These are phyloP conservation scores for Monoplex corrugatus DNA, from an alignment of 2,888 invertebrate species.

Conservation along the genomic window DNA sequence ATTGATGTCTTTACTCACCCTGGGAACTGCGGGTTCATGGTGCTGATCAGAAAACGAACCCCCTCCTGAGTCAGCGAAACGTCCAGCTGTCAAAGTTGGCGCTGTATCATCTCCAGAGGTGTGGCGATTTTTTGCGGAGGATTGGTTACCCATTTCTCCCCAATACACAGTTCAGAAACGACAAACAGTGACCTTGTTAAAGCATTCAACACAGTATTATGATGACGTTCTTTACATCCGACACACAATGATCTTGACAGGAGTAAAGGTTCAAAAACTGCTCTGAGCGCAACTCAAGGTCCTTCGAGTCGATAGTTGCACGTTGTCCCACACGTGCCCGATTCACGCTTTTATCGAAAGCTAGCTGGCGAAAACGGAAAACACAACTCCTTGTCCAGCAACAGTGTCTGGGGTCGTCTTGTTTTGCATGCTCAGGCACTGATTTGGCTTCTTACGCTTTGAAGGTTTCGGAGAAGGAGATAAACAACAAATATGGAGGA, in stretches of 20 bases:
- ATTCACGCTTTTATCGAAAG: conserved; percentile 2
- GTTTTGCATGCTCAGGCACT: conserved; percentile 36
- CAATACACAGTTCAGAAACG: neutral
- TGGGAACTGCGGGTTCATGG: conserved; percentile 33
- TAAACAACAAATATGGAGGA: conserved; percentile 59
- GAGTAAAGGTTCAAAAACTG: neutral
- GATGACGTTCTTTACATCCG: neutral
- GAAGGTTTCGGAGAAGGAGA: conserved; percentile 1
- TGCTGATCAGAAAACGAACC: conserved; percentile 54
- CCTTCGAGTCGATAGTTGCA: conserved; percentile 33
- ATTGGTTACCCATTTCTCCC: conserved; percentile 60
- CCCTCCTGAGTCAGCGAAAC: conserved; percentile 15
- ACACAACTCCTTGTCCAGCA: conserved; percentile 22
- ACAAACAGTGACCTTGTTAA: neutral
- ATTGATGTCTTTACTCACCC: conserved; percentile 16
- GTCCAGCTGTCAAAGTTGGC: conserved; percentile 70
- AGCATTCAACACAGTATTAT: neutral
- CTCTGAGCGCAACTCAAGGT: conserved; percentile 40
- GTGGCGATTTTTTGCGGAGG: conserved; percentile 65
- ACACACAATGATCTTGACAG: neutral
- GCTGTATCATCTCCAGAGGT: conserved; percentile 74
- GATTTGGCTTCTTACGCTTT: neutral
- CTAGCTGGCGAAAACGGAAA: neutral
- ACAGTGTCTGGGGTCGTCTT: conserved; percentile 41
- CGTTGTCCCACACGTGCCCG: conserved; percentile 18